Percentiles rank a stretch among this genome's conserved stretches.
phyloP scores from a whole-genome alignment of 23 tunicate genomes.

The Styela clava region DNA sequence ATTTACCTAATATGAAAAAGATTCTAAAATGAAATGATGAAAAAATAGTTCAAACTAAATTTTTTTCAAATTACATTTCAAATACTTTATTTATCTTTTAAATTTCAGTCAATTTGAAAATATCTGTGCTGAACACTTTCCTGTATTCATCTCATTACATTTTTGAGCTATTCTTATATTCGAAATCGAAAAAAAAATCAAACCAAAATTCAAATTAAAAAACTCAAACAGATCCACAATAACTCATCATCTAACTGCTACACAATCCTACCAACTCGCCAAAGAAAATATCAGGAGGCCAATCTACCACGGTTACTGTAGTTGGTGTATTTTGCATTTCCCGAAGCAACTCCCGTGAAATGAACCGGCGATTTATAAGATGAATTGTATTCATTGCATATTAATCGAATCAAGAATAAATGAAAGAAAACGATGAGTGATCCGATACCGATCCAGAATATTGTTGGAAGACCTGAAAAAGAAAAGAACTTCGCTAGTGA shows the following conservation, averaged over 20 bases:
- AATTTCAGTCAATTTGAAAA: too few species aligned
- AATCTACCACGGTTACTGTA: constrained; percentile 3
- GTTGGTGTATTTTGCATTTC: not conserved
- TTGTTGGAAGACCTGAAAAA: constrained; percentile 64
- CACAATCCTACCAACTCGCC: not conserved
- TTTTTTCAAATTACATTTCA: too few species aligned
- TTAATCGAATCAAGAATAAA: constrained; percentile 65
- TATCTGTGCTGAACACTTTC: too few species aligned
- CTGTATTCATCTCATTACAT: too few species aligned
- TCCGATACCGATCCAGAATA: constrained; percentile 88
- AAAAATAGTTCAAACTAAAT: too few species aligned
- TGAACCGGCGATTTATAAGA: constrained; percentile 17
- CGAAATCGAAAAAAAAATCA: too few species aligned
- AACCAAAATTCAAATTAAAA: too few species aligned
- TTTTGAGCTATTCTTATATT: too few species aligned
- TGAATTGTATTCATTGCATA: constrained; percentile 62
- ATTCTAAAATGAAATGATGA: too few species aligned
- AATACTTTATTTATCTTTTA: too few species aligned
- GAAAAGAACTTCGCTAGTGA: not conserved
- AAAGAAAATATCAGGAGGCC: constrained; percentile 7
- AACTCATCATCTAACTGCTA: not conserved
- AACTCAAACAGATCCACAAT: too few species aligned
- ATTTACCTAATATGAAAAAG: too few species aligned
- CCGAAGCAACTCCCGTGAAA: not conserved
- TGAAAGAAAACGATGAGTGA: constrained; percentile 71